These are phyloP conservation scores for Goniozus legneri DNA, from an alignment of 1,140 invertebrate species.

Conservation along the genomic window DNA sequence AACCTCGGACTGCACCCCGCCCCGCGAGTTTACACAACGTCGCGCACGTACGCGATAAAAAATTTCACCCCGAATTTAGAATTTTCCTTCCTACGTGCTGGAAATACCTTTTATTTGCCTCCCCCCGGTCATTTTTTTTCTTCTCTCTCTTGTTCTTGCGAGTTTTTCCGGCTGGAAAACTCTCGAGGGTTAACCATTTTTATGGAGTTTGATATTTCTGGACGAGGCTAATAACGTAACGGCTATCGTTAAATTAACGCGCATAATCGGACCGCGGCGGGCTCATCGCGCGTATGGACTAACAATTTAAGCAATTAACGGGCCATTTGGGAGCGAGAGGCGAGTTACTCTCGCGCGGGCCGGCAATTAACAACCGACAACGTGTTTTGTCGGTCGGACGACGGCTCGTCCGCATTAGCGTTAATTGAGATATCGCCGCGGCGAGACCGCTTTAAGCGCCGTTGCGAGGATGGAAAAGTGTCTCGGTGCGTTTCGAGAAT, in stretches of 20 bases:
- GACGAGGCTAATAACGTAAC: too few relatives aligned
- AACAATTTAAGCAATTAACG: conserved; percentile 10
- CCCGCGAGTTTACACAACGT: neutral
- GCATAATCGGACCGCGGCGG: neutral
- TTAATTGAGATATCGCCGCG: neutral
- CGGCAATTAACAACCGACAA: neutral
- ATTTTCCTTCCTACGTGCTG: too few relatives aligned
- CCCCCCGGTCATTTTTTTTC: neutral
- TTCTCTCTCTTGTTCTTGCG: neutral
- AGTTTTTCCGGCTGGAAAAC: too few relatives aligned
- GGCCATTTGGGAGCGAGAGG: neutral
- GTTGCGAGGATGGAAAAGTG: too few relatives aligned
- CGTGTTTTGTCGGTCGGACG: neutral
- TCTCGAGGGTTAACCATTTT: too few relatives aligned
- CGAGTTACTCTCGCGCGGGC: neutral
- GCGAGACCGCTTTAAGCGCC: too few relatives aligned
- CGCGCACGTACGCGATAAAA: neutral
- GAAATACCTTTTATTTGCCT: too few relatives aligned
- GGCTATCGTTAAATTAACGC: neutral
- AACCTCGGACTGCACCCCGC: neutral
- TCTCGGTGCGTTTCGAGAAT: too few relatives aligned
- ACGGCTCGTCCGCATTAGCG: neutral
- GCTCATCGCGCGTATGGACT: neutral
- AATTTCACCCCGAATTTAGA: too few relatives aligned
- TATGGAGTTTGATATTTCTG: neutral